Conservation (phyloP, 2,888 invertebrate genomes). For the Dasysyrphus albostriatus region DNA sequence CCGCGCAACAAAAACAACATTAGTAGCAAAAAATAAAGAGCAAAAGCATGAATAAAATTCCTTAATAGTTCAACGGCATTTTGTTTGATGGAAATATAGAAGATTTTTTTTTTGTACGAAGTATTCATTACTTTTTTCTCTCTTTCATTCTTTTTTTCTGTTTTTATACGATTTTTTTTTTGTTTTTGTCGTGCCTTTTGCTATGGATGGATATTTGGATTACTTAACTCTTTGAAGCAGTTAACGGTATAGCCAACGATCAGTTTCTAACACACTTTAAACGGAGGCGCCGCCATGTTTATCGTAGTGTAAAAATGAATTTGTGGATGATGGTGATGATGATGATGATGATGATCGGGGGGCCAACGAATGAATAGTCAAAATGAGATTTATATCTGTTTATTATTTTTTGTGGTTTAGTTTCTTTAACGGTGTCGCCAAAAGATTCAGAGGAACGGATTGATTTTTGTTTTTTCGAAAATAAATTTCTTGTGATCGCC, state of each 20-base stretch:
- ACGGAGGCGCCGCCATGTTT: slow-evolving; percentile 54
- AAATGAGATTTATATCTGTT: slow-evolving; percentile 17
- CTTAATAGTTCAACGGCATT: slow-evolving; percentile 82
- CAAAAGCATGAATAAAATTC: slow-evolving; percentile 74
- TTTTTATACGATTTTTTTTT: slow-evolving; percentile 25
- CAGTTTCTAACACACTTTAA: slow-evolving; percentile 71
- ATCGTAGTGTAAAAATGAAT: slow-evolving; percentile 73
- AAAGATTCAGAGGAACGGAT: slow-evolving; percentile 8
- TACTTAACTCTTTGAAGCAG: slow-evolving; percentile 57
- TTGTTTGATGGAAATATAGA: slow-evolving; percentile 74
- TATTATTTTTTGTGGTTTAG: slow-evolving; percentile 18
- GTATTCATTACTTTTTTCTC: slow-evolving; percentile 45
- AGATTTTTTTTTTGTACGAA: slow-evolving; percentile 27
- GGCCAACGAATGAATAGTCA: slow-evolving; percentile 42
- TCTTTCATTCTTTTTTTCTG: neutral
- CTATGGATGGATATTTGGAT: slow-evolving; percentile 53
- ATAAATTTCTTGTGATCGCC: neutral
- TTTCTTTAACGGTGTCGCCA: slow-evolving; percentile 41
- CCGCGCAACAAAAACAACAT: slow-evolving; percentile 53
- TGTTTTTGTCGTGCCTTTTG: slow-evolving; percentile 56
- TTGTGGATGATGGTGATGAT: slow-evolving; percentile 54
- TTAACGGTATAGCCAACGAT: slow-evolving; percentile 68
- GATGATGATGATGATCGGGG: slow-evolving; percentile 30
- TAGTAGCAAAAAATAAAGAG: slow-evolving; percentile 53
- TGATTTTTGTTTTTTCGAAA: neutral